phyloP scores from a whole-genome alignment of 1,140 invertebrate genomes.

The Scylla paramamosain region DNA sequence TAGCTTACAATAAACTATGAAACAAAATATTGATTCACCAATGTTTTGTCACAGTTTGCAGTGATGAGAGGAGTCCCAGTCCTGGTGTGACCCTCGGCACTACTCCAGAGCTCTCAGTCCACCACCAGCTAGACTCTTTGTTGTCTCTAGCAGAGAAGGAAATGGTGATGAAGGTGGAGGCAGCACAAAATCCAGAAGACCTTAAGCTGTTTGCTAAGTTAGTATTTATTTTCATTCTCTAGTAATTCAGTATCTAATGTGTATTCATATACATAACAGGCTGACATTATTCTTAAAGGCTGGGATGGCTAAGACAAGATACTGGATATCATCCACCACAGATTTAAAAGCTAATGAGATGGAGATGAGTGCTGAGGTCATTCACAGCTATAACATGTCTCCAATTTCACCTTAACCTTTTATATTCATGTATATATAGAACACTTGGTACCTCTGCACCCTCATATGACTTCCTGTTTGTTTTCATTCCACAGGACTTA shows the following conservation, averaged over 20 bases:
- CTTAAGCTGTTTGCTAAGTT: conserved; percentile 86
- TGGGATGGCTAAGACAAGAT: too few species aligned
- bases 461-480: background rate
- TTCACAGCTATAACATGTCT: background rate
- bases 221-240: conserved; percentile 39
- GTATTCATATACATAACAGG: too few species aligned
- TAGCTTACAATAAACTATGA: too few species aligned
- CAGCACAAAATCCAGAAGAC: conserved; percentile 88
- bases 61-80: conserved; percentile 70
- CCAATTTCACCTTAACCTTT: background rate
- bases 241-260: background rate
- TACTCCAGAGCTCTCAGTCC: conserved; percentile 52
- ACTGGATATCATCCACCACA: too few species aligned
- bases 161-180: conserved; percentile 85
- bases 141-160: conserved; percentile 82
- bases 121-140: conserved; percentile 38
- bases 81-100: conserved; percentile 56
- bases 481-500: background rate
- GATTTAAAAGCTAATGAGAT: too few species aligned
- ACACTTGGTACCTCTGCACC: background rate
- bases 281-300: too few species aligned
- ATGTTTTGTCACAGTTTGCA: conserved; percentile 48
- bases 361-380: too few species aligned
- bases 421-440: background rate
- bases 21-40: too few species aligned